Base-by-base conservation (phyloP, 2,797 vertebrate genomes). In the Sebastes matsubarae region DNA sequence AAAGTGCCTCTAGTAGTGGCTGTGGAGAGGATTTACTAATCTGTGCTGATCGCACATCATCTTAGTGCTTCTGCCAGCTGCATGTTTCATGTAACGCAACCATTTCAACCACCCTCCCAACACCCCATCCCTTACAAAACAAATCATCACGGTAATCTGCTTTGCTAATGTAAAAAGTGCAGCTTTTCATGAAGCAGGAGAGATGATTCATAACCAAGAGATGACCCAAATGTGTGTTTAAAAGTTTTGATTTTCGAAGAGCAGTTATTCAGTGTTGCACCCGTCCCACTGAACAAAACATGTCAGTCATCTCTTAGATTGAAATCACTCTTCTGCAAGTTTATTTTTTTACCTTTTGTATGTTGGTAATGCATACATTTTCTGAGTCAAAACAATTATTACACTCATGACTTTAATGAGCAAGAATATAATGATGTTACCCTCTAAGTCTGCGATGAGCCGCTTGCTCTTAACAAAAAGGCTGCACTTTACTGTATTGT, bases 51-150 rank as follows among this genome's bases (percentile, higher is more conserved):
- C 3, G 5, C 6, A 38, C 69, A 27, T 75, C 22, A 63, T 30
- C 13, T 80, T 32, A 64, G 36, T 61, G 34, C 87, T 83, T 82
- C 60, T 84, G 42, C 70, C 59, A 46, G 64, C 66, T 83, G 87
- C 78, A 85, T 78, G 83, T 82, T 58, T 85, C 34, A 73, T 58
- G 42, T 78, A 72, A 80, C 46, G 18, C 29, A 32, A 65, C 54
- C n/a, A 16, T 72, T 46, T 70, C 5, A 61, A 25, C 25, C 46
- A 42, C 22, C 52, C 10, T 52, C 65, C 2, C 12, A 14, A 16
- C 4, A 29, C 4, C 50, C 4, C 20, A 20, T 29, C 61, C 22
- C 20, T 66, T 2, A 60, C 22, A 13, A 32, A 61, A 27, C 20
- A n/a, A 6, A 38, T 8, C 20, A 14, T 38, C 30, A 42, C 25